Conservation (phyloP, 2,113 vertebrate species). For the Cephalopterus ornatus region DNA sequence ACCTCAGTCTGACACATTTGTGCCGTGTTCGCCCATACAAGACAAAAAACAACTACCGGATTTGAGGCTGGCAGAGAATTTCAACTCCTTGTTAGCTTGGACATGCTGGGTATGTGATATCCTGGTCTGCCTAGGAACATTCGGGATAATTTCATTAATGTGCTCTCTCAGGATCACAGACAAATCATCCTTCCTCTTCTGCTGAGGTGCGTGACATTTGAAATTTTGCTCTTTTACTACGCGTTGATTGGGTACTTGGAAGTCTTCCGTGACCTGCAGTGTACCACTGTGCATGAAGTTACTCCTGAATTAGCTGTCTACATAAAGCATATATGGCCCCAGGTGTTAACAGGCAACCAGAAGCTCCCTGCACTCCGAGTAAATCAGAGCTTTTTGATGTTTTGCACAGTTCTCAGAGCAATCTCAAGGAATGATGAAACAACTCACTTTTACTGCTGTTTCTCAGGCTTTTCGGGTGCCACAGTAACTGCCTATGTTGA, state of each 20-base stretch:
- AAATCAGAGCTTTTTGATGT: neutral
- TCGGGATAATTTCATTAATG: neutral
- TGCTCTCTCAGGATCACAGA: neutral
- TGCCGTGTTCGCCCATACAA: neutral
- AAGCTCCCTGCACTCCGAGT: neutral
- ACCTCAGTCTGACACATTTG: fast-evolving
- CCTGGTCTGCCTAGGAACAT: neutral
- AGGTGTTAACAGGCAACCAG: fast-evolving
- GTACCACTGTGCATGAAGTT: neutral
- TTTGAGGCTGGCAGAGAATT: neutral
- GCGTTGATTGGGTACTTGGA: neutral
- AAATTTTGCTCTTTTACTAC: neutral
- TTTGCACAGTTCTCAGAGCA: neutral
- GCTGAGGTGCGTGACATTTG: neutral
- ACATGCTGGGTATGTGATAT: too few relatives aligned
- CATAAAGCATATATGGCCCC: fast-evolving
- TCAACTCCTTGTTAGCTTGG: neutral
- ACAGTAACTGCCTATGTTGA: neutral
- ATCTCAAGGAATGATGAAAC: neutral
- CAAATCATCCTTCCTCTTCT: neutral
- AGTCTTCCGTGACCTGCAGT: neutral
- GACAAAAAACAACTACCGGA: neutral
- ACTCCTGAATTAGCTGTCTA: neutral
- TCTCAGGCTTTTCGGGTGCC: neutral
- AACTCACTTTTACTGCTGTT: neutral